Conservation (phyloP, 2,113 vertebrate genomes). For the Thamnaconus septentrionalis region DNA sequence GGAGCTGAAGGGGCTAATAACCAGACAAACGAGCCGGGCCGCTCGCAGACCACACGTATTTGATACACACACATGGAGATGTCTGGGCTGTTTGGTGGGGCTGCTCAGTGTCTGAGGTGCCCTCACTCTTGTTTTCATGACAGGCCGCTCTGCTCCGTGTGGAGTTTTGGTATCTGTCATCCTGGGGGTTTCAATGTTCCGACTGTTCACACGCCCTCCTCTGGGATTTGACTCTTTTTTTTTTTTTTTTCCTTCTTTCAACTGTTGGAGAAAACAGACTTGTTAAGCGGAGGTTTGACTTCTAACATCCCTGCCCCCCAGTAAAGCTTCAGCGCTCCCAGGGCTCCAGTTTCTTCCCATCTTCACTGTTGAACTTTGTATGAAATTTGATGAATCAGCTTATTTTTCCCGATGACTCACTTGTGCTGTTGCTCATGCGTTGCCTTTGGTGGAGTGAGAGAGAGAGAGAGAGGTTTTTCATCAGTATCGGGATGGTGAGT, state of each 20-base stretch:
- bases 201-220: neutral
- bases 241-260: too few relatives aligned
- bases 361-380: neutral
- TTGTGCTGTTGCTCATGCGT: slow-evolving; percentile 15
- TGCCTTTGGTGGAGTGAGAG: slow-evolving; percentile 21
- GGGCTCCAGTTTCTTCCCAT: neutral
- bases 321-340: too few relatives aligned
- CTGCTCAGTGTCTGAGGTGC: slow-evolving; percentile 36
- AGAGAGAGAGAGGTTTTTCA: slow-evolving; percentile 30
- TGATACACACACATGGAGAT: slow-evolving; percentile 60
- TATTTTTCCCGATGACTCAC: slow-evolving; percentile 14
- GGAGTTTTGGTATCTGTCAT: slow-evolving; percentile 12
- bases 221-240: too few relatives aligned
- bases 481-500: slow-evolving; percentile 65
- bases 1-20: slow-evolving; percentile 56
- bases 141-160: slow-evolving; percentile 17
- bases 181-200: slow-evolving; percentile 8
- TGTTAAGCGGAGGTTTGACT: too few relatives aligned
- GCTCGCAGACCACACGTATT: slow-evolving; percentile 59
- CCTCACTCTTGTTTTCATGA: slow-evolving; percentile 11
- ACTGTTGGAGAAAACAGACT: too few relatives aligned
- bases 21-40: slow-evolving; percentile 51
- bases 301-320: too few relatives aligned
- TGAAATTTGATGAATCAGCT: neutral
- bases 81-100: slow-evolving; percentile 55